phyloP scores from a whole-genome alignment of 2,888 invertebrate species.

The Apotomis turbidana region DNA sequence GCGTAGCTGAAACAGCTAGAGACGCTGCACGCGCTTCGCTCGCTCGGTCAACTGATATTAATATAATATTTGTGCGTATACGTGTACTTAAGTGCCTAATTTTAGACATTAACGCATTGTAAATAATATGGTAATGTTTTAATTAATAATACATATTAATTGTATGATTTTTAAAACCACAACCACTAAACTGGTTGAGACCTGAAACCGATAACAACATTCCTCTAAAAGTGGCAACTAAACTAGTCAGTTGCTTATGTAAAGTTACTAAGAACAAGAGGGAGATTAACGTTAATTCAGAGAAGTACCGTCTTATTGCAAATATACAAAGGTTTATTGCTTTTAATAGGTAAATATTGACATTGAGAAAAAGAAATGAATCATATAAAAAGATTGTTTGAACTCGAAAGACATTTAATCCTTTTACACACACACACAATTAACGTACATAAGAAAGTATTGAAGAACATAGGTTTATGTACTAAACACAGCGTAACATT shows the following conservation, averaged over 20 bases:
- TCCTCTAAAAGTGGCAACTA: not conserved
- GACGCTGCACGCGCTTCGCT: too few species aligned
- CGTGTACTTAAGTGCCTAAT: too few species aligned
- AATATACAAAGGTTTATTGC: constrained; percentile 51
- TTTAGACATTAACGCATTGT: too few species aligned
- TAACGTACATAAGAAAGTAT: too few species aligned
- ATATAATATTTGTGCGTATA: too few species aligned
- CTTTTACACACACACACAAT: too few species aligned
- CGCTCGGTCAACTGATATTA: too few species aligned
- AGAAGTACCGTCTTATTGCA: constrained; percentile 53
- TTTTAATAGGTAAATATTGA: constrained; percentile 51
- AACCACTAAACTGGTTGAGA: not conserved
- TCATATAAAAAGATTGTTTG: constrained; percentile 37
- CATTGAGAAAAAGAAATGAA: constrained; percentile 52
- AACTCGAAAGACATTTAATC: too few species aligned
- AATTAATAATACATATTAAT: not conserved
- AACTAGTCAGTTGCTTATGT: not conserved
- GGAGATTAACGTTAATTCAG: constrained; percentile 18
- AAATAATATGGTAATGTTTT: too few species aligned
- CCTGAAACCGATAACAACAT: not conserved
- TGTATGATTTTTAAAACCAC: not conserved
- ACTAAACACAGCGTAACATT: too few species aligned
- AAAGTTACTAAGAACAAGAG: not conserved
- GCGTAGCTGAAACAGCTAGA: too few species aligned
- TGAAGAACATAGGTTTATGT: too few species aligned